A percentile compares a stretch with the other conserved stretches of the same genome.
These are phyloP conservation scores for Oplegnathus fasciatus DNA, from an alignment of 2,113 vertebrate species.

Conservation along the genomic window DNA sequence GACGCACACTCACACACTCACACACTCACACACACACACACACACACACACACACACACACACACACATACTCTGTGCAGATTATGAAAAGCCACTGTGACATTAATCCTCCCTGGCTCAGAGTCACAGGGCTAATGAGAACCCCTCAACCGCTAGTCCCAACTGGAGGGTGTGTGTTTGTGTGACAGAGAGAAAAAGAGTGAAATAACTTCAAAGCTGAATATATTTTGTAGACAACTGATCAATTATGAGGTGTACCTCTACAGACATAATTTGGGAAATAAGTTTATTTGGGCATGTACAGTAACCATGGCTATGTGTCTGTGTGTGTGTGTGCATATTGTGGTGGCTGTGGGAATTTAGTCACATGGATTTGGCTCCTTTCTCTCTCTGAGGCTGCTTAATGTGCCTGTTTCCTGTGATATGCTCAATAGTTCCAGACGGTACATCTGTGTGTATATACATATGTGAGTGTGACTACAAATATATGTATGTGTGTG, in stretches of 20 bases:
- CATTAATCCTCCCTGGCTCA: constrained; percentile 55
- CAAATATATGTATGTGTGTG: not conserved
- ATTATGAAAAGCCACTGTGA: constrained; percentile 55
- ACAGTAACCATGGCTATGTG: not conserved
- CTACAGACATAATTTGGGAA: no score
- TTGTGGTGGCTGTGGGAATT: constrained; percentile 40
- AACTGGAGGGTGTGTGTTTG: not conserved
- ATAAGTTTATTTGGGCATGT: no score
- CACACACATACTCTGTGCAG: constrained; percentile 27
- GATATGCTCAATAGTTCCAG: constrained; percentile 39
- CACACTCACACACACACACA: no score
- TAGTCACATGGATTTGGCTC: constrained; percentile 34
- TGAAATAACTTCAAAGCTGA: not conserved
- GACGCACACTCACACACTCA: not conserved
- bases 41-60: constrained; percentile 19
- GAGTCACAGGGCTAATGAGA: constrained; percentile 64
- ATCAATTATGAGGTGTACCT: not conserved
- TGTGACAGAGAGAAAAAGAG: not conserved
- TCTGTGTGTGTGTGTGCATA: not conserved
- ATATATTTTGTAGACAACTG: no score
- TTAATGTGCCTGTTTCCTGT: constrained; percentile 49
- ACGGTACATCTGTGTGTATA: constrained; percentile 31
- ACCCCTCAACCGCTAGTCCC: not conserved
- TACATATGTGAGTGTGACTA: constrained; percentile 5
- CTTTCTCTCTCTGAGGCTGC: not conserved